Conservation (phyloP, 2,888 invertebrate genomes). For the Perizoma flavofasciatum region DNA sequence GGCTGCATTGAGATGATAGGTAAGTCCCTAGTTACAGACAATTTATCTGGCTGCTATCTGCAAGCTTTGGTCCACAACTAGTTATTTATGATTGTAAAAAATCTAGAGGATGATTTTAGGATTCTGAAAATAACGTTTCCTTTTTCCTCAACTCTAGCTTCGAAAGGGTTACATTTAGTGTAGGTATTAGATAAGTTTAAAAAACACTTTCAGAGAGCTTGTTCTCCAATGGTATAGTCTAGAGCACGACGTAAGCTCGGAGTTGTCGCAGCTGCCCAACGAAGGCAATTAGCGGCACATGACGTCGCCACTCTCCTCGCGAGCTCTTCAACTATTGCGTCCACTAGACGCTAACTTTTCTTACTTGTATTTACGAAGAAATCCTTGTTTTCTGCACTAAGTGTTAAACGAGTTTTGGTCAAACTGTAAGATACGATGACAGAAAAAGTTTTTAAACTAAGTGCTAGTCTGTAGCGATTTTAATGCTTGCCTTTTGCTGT, state of each 20-base stretch:
- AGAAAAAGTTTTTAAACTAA: conserved; percentile 20
- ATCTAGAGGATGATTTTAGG: not conserved
- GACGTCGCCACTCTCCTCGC: conserved; percentile 58
- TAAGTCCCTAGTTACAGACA: conserved; percentile 38
- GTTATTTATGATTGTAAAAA: not conserved
- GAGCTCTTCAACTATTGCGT: conserved; percentile 53
- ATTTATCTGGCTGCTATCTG: conserved; percentile 11
- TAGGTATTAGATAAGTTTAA: no score
- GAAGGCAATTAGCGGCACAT: conserved; percentile 72
- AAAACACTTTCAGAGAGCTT: not conserved
- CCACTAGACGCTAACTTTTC: conserved; percentile 41
- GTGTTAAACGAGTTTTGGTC: conserved; percentile 17
- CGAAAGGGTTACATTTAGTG: no score
- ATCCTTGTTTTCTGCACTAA: conserved; percentile 20
- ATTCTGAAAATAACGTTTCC: not conserved
- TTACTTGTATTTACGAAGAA: conserved; percentile 41
- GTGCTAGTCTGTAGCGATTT: conserved; percentile 15
- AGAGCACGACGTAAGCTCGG: conserved; percentile 18
- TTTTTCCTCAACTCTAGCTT: not conserved
- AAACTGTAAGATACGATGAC: conserved; percentile 16
- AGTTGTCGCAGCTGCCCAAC: conserved; percentile 56
- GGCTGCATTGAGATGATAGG: conserved; percentile 46
- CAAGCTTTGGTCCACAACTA: conserved; percentile 9
- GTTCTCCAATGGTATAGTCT: conserved; percentile 7
- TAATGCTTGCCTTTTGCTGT: conserved; percentile 9